Evolutionary conservation across 2,888 invertebrate species (phyloP).

Genomic region (Lepidocyrtoides sp.): DNA sequence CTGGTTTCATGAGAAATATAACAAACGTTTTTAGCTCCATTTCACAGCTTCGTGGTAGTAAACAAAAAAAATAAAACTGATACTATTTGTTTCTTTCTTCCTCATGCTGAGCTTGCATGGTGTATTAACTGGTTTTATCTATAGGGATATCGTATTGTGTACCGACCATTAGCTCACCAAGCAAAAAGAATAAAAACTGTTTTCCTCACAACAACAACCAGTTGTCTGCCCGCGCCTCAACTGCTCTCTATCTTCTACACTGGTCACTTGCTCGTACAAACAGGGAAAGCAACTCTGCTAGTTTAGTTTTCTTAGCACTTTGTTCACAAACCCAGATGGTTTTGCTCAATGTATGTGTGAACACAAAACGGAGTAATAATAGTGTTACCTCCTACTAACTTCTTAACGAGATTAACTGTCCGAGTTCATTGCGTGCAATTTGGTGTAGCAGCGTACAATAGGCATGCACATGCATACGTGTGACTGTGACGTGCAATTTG

Average conservation of each 20-base stretch:
- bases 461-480: too few species aligned
- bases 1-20: too few species aligned
- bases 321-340: neutral
- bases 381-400: neutral
- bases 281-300: neutral
- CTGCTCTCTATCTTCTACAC: constrained; percentile 56
- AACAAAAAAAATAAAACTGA: constrained; percentile 17
- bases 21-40: neutral
- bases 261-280: constrained; percentile 40
- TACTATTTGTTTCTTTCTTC: constrained; percentile 27
- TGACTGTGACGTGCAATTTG: neutral
- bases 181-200: neutral
- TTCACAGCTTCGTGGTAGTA: neutral
- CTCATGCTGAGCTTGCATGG: constrained; percentile 26
- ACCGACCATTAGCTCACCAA: too few species aligned
- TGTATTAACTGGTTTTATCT: neutral
- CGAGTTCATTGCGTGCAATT: neutral
- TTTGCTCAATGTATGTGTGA: neutral
- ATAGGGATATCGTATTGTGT: too few species aligned
- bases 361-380: neutral
- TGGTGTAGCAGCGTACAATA: neutral
- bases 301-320: neutral
- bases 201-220: neutral
- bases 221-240: constrained; percentile 6
- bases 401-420: constrained; percentile 29